phyloP scores from a whole-genome alignment of 2,113 vertebrate species.

The Tichodroma muraria region DNA sequence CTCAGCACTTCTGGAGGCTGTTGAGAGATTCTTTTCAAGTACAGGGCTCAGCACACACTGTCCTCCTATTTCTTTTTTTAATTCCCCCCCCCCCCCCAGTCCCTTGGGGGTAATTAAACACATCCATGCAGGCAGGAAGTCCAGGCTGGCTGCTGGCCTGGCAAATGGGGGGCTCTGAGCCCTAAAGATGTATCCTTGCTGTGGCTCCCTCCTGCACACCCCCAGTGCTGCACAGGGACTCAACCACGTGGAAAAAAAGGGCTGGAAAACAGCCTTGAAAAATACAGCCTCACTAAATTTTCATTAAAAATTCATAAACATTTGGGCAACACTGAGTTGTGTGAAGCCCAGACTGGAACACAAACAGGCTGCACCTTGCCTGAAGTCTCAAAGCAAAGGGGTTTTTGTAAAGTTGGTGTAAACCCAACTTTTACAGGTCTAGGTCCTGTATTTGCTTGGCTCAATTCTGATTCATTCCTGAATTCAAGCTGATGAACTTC shows the following conservation, averaged over 20 bases:
- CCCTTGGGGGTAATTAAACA: not conserved
- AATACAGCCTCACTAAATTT: not conserved
- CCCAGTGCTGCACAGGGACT: not conserved
- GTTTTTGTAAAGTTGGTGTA: not conserved
- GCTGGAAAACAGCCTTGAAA: not conserved
- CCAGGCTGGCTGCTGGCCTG: not conserved
- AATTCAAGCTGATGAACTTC: not conserved
- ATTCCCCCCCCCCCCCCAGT: not conserved
- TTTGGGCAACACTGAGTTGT: not conserved
- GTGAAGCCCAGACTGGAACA: not conserved
- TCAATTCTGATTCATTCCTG: not conserved
- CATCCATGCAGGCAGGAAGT: not conserved
- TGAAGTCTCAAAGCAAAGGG: not conserved
- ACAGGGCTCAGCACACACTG: not conserved
- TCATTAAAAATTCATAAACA: not conserved
- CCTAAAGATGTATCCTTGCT: not conserved
- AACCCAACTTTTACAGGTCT: not conserved
- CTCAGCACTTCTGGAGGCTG: not conserved
- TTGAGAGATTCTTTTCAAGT: not conserved
- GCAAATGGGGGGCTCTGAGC: not conserved
- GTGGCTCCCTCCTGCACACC: not conserved
- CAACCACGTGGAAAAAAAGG: fast-evolving
- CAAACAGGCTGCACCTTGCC: not conserved
- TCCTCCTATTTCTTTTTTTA: not conserved
- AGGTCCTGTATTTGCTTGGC: not conserved